These are phyloP conservation scores for Sylvia borin DNA, from an alignment of 2,797 vertebrate species.

Conservation along the genomic window DNA sequence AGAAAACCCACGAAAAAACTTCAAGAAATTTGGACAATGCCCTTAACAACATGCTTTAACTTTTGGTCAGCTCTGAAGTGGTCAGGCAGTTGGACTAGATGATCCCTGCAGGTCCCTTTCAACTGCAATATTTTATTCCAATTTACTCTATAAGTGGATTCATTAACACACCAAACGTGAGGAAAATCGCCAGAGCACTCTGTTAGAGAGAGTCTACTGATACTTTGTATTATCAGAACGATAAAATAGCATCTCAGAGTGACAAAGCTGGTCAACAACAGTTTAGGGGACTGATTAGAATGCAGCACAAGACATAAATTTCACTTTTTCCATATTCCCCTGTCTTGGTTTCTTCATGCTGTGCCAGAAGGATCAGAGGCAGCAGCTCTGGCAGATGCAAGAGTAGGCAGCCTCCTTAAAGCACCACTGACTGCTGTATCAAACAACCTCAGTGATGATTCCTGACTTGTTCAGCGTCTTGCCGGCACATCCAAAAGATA, in stretches of 20 bases:
- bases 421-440: neutral
- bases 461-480: neutral
- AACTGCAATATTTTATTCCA: neutral
- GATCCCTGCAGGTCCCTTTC: neutral
- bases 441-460: neutral
- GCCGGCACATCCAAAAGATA: neutral
- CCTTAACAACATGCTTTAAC: neutral
- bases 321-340: rapidly evolving
- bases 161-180: neutral
- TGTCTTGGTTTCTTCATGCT: neutral
- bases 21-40: neutral
- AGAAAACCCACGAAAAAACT: rapidly evolving
- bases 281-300: neutral
- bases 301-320: neutral
- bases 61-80: neutral
- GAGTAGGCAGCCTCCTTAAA: neutral
- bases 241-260: neutral
- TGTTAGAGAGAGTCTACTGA: neutral
- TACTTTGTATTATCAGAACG: neutral
- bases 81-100: neutral
- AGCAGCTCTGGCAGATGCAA: neutral
- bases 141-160: neutral
- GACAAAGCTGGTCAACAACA: neutral
- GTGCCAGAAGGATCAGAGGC: neutral
- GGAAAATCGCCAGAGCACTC: neutral